These are phyloP conservation scores for Sebastes baramenuke DNA, from an alignment of 2,797 vertebrate genomes.

Conservation along the genomic window DNA sequence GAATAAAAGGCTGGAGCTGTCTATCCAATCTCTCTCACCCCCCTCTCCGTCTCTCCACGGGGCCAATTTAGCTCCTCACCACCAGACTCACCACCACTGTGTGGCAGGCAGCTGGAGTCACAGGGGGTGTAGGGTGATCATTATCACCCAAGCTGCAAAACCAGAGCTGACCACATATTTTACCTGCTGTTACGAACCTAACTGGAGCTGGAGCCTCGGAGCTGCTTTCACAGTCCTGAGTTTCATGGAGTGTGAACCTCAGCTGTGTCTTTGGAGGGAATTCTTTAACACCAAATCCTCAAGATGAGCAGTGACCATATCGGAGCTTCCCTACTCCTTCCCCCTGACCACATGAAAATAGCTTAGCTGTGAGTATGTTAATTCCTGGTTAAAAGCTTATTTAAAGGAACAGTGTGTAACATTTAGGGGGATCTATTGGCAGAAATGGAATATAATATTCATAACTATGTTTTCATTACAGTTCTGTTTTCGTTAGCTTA, in stretches of 20 bases:
- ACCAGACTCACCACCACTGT: constrained; percentile 5
- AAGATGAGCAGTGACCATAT: background rate
- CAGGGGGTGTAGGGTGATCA: constrained; percentile 23
- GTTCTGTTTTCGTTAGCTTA: too few species aligned
- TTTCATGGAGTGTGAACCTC: background rate
- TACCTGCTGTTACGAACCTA: constrained; percentile 20
- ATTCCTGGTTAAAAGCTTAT: background rate
- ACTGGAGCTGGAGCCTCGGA: background rate
- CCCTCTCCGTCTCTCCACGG: constrained; percentile 28
- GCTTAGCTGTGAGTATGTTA: background rate
- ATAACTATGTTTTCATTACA: too few species aligned
- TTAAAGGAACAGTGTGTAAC: background rate
- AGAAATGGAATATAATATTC: too few species aligned
- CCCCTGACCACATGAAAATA: background rate
- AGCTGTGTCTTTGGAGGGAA: background rate
- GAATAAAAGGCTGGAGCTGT: constrained; percentile 27
- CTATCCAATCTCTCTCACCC: constrained; percentile 7
- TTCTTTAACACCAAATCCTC: background rate
- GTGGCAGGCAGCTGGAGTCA: constrained; percentile 29
- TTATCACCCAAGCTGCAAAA: constrained; percentile 51
- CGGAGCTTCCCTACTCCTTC: too few species aligned
- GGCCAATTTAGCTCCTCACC: constrained; percentile 62
- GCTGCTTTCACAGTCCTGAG: background rate
- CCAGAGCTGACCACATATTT: constrained; percentile 15
- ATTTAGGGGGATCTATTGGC: too few species aligned